Conservation (phyloP, 2,888 invertebrate species). For the Chrysolina americana region DNA sequence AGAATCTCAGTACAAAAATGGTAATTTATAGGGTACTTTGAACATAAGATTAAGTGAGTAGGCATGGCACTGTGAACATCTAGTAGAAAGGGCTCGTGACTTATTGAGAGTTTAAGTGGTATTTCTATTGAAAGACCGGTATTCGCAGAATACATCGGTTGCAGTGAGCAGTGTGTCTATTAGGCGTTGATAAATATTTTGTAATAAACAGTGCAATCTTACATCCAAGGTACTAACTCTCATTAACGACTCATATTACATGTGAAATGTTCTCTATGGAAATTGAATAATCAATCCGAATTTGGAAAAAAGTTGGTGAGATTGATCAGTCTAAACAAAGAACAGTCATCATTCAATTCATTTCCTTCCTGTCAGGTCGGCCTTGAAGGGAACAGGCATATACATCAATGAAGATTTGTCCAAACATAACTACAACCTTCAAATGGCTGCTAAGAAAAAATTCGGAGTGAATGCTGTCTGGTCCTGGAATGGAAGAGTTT, state of each 20-base stretch:
- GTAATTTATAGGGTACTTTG: no score
- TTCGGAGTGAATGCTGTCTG: neutral
- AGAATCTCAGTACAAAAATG: no score
- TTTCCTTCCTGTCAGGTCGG: no score
- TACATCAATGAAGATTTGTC: neutral
- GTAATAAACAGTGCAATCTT: neutral
- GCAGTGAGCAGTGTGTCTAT: neutral
- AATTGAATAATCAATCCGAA: no score
- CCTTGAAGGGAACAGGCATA: no score
- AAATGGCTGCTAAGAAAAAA: neutral
- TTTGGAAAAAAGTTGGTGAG: neutral
- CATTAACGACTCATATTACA: no score
- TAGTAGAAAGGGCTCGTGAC: neutral
- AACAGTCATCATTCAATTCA: no score
- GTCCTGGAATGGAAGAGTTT: neutral
- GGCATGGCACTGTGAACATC: constrained; percentile 1
- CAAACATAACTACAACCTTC: neutral
- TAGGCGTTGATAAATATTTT: neutral
- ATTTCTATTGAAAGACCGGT: neutral
- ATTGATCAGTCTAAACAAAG: neutral
- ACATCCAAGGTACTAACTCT: neutral
- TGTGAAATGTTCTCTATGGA: no score
- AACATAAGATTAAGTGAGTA: no score
- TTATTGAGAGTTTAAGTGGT: neutral
- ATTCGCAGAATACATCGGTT: neutral